Evolutionary conservation across 2,888 invertebrate species (phyloP), one percentile per base, ranked within the genome.

Genomic region (Muschampia plurimacula): DNA sequence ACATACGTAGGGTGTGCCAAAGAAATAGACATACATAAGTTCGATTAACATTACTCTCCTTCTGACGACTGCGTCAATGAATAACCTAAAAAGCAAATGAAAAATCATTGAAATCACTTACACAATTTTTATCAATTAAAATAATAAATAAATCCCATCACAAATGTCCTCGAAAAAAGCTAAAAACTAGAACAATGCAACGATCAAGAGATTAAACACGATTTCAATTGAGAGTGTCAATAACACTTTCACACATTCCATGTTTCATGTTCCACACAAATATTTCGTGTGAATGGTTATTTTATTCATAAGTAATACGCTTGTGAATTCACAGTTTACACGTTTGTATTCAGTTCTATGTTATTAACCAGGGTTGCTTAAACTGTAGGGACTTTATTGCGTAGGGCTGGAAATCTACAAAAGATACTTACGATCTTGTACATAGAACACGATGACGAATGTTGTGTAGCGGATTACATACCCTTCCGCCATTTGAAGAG

Each of bases 201-300:
- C 55, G 68, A 74, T 68, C 68, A 22, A 36, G 55, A 74, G 68
- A 72, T 74, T 69, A 72, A 74, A 70, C 72, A 72, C 72, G 72
- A 69, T 66, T 66, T 60, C 65, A 68, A 74, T 74, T 65, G 46
- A 44, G 28, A 28, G 57, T 74, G 41, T 39, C 67, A 71, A 67
- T 70, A 57, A 57, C 67, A 55, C 67, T 52, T 63, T 41, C 41
- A 9, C 2, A 52, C 41, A 62, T 72, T 67, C 57, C 59, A 67
- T 72, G 72, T 67, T 67, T 67, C 63, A 60, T 36, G 41, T 74
- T 64, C 64, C 41, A 57, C 15, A 46, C 63, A 62, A 68, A 71
- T 71, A 63, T 67, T 65, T 67, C 67, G 28, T 52, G 64, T 46
- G 28, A 71, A 71, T 65, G 70, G 67, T 71, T 67, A 74, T 71